These are phyloP conservation scores for Opisthocomus hoazin DNA, from an alignment of 2,113 vertebrate species.

Conservation along the genomic window DNA sequence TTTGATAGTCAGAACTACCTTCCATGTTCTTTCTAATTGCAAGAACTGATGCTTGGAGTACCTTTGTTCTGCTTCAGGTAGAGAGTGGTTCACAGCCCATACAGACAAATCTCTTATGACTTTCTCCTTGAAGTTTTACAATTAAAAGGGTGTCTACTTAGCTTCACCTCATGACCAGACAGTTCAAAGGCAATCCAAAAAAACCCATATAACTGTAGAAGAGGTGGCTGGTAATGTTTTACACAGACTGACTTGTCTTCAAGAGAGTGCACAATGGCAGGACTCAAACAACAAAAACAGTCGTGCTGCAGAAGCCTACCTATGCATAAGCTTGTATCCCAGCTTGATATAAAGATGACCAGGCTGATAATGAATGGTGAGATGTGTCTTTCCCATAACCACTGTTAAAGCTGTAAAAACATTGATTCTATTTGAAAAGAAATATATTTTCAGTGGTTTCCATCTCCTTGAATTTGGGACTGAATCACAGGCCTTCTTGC, in stretches of 20 bases:
- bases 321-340: not conserved
- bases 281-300: not conserved
- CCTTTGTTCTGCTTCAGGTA: not conserved
- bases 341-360: not conserved
- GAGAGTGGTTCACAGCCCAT: not conserved
- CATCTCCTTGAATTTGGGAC: not conserved
- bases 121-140: not conserved
- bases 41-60: not conserved
- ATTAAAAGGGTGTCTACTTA: not conserved
- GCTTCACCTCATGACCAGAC: not conserved
- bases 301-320: not conserved
- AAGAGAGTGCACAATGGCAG: not conserved
- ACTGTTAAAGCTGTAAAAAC: not conserved
- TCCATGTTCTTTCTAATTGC: not conserved
- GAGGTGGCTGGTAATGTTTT: not conserved
- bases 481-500: not conserved
- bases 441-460: not conserved
- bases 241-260: not conserved
- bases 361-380: not conserved
- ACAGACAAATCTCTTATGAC: not conserved
- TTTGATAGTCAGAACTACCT: not conserved
- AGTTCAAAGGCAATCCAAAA: not conserved
- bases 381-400: not conserved
- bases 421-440: not conserved
- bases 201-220: not conserved